Base-by-base conservation (phyloP, 2,888 invertebrate genomes). In the Oscheius onirici region DNA sequence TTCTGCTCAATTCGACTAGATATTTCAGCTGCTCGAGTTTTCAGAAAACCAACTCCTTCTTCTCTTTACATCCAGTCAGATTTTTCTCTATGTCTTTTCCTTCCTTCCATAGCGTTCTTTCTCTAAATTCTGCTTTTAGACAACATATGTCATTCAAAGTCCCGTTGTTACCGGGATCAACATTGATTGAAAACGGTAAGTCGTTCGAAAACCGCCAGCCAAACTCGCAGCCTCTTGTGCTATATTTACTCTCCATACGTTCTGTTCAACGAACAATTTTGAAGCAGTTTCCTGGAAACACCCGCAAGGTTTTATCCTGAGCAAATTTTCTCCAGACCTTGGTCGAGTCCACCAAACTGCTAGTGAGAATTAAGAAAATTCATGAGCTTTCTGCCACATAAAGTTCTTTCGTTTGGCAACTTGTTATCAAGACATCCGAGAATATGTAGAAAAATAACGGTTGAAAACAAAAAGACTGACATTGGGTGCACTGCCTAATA, bases 161-260 rank as follows among this genome's bases (percentile, higher is more conserved):
- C 13, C 60, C 60, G 3, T 17, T 11, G 0, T 22, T 60, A 20
- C 60, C 60, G 22, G 41, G 20, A 10, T 20, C 20, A 43, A 43
- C 13, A 13, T 41, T 15, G 34, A 8, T 34, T 41, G 60, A 60
- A 17, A 17, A 22, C n/a, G 60, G 60, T 60, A 20, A 24, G 60
- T 60, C 20, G 34, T 3, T 58, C 17, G 22, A n/a, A 28, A 24
- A 26, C 15, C 22, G 3, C 24, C 24, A 26, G 5, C 28, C 22
- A 52, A 55, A 55, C 55, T 6, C 34, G 8, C 34, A 34, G 55
- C 8, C 28, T 10, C 28, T 28, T 10, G n/a, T 10, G 28, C 28
- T 26, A 13, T 60, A 60, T 60, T 60, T 60, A 60, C 60, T 20
- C 58, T 41, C 43, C 20, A 60, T 60, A 43, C 34, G 34, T 34